Percentiles rank a stretch among this genome's conserved stretches.
Evolutionary conservation across 53 echinoderm and acorn worm species (phyloP).

Genomic region (Stichopus horrens): DNA sequence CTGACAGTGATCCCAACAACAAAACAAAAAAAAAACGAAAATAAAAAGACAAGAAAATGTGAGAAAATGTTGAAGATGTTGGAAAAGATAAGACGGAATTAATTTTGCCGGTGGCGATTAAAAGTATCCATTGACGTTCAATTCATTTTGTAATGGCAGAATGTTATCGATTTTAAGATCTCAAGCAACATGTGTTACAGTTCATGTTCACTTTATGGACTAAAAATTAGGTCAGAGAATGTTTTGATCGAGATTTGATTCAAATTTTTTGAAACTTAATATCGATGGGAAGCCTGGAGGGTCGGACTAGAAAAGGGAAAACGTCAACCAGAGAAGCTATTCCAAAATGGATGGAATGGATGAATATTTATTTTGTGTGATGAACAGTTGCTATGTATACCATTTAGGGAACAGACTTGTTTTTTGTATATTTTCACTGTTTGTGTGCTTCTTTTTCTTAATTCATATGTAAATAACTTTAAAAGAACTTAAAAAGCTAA

Average conservation of each 20-base stretch:
- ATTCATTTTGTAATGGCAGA: slow-evolving; percentile 37
- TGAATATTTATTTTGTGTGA: neutral
- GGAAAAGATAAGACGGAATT: slow-evolving; percentile 19
- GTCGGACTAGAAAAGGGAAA: neutral
- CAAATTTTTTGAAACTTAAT: slow-evolving; percentile 11
- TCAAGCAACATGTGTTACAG: slow-evolving; percentile 40
- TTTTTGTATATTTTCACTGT: too few relatives aligned
- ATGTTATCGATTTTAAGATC: slow-evolving; percentile 31
- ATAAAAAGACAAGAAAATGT: neutral
- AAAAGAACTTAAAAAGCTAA: too few relatives aligned
- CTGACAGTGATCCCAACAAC: slow-evolving; percentile 19
- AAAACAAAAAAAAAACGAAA: neutral
- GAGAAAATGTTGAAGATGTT: slow-evolving; percentile 21
- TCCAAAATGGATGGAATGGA: neutral
- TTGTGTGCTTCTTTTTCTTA: too few relatives aligned
- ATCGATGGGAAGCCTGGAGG: neutral
- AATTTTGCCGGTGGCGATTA: slow-evolving; percentile 24
- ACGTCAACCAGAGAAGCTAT: neutral
- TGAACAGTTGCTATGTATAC: neutral
- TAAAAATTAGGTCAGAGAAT: slow-evolving; percentile 38
- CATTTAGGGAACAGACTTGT: too few relatives aligned
- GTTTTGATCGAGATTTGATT: slow-evolving; percentile 19
- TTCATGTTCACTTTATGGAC: slow-evolving; percentile 27
- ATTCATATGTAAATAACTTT: too few relatives aligned
- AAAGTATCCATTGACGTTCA: slow-evolving; percentile 28